Percentiles rank a stretch among this genome's conserved stretches.
phyloP scores from a whole-genome alignment of 2,113 vertebrate species.

The Pteronura brasiliensis region DNA sequence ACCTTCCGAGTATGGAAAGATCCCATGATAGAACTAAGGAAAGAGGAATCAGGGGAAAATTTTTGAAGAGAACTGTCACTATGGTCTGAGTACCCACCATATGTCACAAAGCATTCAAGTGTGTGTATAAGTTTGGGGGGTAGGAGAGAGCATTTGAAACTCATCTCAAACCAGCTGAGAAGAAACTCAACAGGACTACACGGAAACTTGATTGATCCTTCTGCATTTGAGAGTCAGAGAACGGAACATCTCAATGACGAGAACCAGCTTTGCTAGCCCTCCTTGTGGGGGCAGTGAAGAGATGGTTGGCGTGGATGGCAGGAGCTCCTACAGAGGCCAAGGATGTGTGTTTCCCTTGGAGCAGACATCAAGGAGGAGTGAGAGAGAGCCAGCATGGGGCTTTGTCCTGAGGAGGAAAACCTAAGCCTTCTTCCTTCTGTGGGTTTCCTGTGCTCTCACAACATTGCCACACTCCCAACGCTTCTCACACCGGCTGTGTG shows the following conservation, averaged over 20 bases:
- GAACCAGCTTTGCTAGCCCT: not conserved
- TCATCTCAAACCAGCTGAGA: not conserved
- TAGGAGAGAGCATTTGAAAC: not conserved
- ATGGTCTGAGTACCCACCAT: not conserved
- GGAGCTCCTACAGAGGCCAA: not conserved
- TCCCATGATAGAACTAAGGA: not conserved
- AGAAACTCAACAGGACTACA: not conserved
- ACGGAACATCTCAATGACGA: not conserved
- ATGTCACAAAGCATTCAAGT: not conserved
- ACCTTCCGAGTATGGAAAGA: not conserved
- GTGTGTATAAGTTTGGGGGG: not conserved
- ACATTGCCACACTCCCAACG: not conserved
- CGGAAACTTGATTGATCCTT: not conserved
- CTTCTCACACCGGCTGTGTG: not conserved
- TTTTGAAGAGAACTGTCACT: not conserved
- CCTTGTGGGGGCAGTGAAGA: no score
- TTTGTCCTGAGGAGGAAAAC: not conserved
- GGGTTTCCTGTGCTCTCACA: not conserved
- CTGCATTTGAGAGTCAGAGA: not conserved
- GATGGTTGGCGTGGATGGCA: not conserved
- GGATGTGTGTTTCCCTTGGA: not conserved
- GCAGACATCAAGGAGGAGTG: not conserved
- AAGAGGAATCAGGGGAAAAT: not conserved
- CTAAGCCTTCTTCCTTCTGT: not conserved
- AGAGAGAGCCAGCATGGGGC: not conserved